Percentiles rank a stretch among this genome's conserved stretches.
Evolutionary conservation across 2,888 invertebrate genomes (phyloP).

Genomic region (Poecilus cupreus): DNA sequence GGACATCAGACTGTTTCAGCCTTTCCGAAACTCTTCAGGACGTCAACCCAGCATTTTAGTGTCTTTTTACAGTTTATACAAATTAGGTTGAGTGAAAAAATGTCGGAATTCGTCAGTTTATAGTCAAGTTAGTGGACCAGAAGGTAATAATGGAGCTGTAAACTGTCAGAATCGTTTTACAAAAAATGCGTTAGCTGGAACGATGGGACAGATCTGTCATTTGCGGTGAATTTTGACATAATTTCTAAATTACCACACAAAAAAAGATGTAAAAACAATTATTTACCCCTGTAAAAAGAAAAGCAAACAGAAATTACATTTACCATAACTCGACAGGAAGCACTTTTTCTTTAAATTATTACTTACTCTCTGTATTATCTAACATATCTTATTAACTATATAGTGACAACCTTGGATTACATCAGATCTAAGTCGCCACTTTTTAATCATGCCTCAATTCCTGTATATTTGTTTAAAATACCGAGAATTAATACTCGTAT

Average conservation of each 20-base stretch:
- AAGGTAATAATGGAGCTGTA: slow-evolving; percentile 35
- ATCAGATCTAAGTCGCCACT: too few relatives aligned
- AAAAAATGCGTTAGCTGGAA: slow-evolving; percentile 31
- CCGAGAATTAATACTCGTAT: too few relatives aligned
- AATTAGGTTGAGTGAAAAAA: slow-evolving; percentile 62
- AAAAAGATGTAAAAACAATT: slow-evolving; percentile 1
- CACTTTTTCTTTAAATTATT: too few relatives aligned
- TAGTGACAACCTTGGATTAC: too few relatives aligned
- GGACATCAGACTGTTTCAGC: not conserved
- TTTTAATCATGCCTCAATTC: too few relatives aligned
- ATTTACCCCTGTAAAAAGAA: not conserved
- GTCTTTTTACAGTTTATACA: slow-evolving; percentile 64
- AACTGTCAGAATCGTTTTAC: slow-evolving; percentile 13
- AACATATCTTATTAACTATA: too few relatives aligned
- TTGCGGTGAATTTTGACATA: slow-evolving; percentile 15
- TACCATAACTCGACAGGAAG: not conserved
- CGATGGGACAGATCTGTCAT: not conserved
- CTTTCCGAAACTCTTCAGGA: slow-evolving; percentile 20
- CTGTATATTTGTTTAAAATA: too few relatives aligned
- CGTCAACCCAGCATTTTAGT: slow-evolving; percentile 61
- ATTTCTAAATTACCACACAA: slow-evolving; percentile 13
- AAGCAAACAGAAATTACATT: not conserved
- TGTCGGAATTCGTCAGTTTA: slow-evolving; percentile 52
- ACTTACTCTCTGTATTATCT: too few relatives aligned
- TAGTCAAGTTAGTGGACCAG: slow-evolving; percentile 29